Evolutionary conservation across 2,113 vertebrate species (phyloP).

Genomic region (Xiphophorus hellerii): DNA sequence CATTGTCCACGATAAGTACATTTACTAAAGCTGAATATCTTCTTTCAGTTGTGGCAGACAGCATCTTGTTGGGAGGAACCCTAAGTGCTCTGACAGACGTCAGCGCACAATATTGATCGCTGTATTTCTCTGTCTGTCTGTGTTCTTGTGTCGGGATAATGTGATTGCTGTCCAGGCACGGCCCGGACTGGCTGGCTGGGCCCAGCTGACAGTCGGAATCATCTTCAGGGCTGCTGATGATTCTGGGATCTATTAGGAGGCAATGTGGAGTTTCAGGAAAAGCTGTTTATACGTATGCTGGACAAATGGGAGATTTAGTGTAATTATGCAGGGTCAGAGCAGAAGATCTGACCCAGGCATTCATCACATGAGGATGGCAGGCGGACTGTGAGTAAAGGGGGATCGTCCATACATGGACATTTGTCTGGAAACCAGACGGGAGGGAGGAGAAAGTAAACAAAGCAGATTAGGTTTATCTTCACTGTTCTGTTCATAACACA

Average conservation of each 20-base stretch:
- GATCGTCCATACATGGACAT: conserved; percentile 62
- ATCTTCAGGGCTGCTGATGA: conserved; percentile 68
- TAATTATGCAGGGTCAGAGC: conserved; percentile 52
- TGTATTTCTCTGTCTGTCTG: conserved; percentile 66
- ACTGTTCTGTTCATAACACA: background rate
- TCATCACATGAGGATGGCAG: conserved; percentile 43
- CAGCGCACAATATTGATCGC: conserved; percentile 68
- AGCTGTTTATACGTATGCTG: conserved; percentile 61
- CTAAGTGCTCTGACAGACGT: conserved; percentile 73
- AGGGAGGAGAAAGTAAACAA: background rate
- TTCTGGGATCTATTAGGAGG: conserved; percentile 78
- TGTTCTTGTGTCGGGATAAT: conserved; percentile 72
- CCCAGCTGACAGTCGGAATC: conserved; percentile 66
- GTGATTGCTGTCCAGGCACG: conserved; percentile 71
- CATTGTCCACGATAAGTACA: conserved; percentile 29
- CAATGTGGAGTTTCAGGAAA: conserved; percentile 69
- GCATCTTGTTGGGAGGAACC: conserved; percentile 62
- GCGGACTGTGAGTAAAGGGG: conserved; percentile 64
- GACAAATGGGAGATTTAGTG: conserved; percentile 70
- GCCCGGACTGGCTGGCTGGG: conserved; percentile 61
- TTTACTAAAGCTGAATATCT: conserved; percentile 54
- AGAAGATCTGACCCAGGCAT: conserved; percentile 40
- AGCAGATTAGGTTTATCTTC: background rate
- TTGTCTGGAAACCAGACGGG: conserved; percentile 71
- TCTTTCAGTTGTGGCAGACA: conserved; percentile 65